Conservation (phyloP, 2,113 vertebrate genomes). For the Callorhinus ursinus region DNA sequence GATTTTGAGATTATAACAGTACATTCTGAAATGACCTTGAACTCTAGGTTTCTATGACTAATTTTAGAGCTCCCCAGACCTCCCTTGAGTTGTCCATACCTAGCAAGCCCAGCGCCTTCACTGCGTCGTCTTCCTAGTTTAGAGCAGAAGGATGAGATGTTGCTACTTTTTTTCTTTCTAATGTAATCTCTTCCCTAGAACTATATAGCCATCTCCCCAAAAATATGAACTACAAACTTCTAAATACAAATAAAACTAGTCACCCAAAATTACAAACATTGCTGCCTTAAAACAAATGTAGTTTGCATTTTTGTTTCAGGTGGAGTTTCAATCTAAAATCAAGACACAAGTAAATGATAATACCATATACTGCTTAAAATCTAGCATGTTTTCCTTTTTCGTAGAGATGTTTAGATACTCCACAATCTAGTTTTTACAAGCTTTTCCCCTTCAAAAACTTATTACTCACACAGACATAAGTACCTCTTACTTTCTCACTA, state of each 20-base stretch:
- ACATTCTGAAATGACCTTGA: background rate
- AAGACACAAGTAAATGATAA: background rate
- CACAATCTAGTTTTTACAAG: background rate
- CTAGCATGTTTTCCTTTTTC: background rate
- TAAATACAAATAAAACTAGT: background rate
- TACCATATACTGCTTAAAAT: background rate
- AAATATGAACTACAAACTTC: background rate
- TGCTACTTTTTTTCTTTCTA: background rate
- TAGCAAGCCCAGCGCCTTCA: no score
- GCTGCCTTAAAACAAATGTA: background rate
- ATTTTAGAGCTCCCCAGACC: background rate
- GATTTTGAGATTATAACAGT: background rate
- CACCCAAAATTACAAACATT: background rate
- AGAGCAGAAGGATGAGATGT: background rate
- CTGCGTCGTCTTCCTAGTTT: background rate
- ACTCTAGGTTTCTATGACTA: background rate
- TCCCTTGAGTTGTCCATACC: background rate
- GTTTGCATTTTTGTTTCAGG: constrained; percentile 38
- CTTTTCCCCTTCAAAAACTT: constrained; percentile 24
- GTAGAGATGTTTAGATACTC: background rate
- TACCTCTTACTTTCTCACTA: background rate
- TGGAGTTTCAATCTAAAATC: background rate
- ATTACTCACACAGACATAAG: background rate
- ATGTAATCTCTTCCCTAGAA: background rate
- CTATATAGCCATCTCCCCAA: background rate